These are phyloP conservation scores for Coboldia fuscipes DNA, from an alignment of 1,140 invertebrate genomes.

Conservation along the genomic window DNA sequence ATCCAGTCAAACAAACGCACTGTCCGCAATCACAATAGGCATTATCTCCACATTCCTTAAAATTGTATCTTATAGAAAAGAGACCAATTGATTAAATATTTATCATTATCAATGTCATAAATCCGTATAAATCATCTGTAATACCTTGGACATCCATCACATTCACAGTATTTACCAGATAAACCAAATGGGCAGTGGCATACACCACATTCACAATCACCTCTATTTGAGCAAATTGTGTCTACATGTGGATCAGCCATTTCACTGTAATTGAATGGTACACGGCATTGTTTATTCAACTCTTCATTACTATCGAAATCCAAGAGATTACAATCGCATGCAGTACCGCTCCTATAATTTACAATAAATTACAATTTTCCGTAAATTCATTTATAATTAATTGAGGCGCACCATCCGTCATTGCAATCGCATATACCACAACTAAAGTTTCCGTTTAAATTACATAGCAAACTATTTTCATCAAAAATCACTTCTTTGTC, in stretches of 20 bases:
- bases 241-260: conserved; percentile 13
- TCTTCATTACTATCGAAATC: conserved; percentile 22
- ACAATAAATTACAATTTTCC: background rate
- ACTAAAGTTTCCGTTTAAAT: conserved; percentile 21
- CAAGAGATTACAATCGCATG: conserved; percentile 24
- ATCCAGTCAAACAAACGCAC: conserved; percentile 51
- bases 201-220: conserved; percentile 27
- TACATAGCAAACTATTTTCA: conserved; percentile 10
- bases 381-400: background rate
- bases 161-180: conserved; percentile 27
- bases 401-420: conserved; percentile 27
- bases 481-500: conserved; percentile 7
- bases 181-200: conserved; percentile 25
- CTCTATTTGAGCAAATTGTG: conserved; percentile 14
- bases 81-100: too few species aligned
- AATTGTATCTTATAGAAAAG: too few species aligned
- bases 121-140: background rate
- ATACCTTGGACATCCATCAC: conserved; percentile 17
- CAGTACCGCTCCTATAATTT: conserved; percentile 24
- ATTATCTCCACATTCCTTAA: conserved; percentile 25
- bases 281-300: conserved; percentile 20
- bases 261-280: conserved; percentile 12
- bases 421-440: conserved; percentile 34
- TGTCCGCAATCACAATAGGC: conserved; percentile 52
- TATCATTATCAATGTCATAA: background rate